phyloP scores from a whole-genome alignment of 2,888 invertebrate species.

The Punctoribates punctum region DNA sequence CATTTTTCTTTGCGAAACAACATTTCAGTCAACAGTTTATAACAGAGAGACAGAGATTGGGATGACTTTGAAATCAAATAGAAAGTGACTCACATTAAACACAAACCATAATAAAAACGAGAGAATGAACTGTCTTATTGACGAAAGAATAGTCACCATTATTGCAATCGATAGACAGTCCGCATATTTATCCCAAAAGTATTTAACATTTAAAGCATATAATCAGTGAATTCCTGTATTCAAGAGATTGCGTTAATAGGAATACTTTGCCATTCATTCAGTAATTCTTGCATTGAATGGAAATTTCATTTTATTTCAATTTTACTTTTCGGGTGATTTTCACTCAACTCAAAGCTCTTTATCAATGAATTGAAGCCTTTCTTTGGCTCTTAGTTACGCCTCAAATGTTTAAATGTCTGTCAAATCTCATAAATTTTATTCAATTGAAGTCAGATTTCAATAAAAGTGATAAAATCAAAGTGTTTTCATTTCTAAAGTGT shows the following conservation, averaged over 20 bases:
- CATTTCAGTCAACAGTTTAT: background rate
- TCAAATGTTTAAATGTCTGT: background rate
- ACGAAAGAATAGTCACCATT: too few species aligned
- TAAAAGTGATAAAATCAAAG: too few species aligned
- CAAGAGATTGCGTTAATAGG: too few species aligned
- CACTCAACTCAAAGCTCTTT: background rate
- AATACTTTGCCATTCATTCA: too few species aligned
- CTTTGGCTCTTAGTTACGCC: background rate
- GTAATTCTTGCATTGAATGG: too few species aligned
- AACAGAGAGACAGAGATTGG: background rate
- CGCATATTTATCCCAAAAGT: too few species aligned
- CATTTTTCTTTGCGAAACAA: background rate
- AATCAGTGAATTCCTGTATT: background rate
- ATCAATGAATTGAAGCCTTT: background rate
- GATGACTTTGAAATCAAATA: background rate
- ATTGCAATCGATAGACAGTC: too few species aligned
- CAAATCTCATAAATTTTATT: background rate
- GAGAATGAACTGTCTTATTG: too few species aligned
- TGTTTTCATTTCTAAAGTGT: too few species aligned
- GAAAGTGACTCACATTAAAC: conserved; percentile 5
- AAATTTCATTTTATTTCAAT: background rate
- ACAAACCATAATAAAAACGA: background rate
- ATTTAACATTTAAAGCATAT: background rate
- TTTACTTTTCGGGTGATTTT: background rate
- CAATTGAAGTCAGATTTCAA: background rate